Evolutionary conservation across 2,113 vertebrate genomes (phyloP).

Genomic region (Catharus fuscescens): DNA sequence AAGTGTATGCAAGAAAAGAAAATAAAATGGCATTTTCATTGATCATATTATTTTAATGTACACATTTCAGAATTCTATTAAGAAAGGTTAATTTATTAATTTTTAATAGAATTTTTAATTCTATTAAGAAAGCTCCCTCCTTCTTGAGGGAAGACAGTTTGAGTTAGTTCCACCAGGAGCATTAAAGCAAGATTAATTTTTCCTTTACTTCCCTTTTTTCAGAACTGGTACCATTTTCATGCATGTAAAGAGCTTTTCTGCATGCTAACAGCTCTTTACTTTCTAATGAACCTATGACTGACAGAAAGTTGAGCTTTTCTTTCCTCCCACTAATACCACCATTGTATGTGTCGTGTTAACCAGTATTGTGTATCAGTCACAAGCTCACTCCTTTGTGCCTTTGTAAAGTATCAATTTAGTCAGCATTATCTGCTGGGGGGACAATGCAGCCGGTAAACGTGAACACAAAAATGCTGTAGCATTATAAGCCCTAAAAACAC

Average conservation of each 20-base stretch:
- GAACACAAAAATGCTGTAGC: neutral
- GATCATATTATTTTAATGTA: neutral
- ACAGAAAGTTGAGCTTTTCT: slow-evolving; percentile 65
- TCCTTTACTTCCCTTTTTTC: neutral
- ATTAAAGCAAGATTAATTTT: slow-evolving; percentile 19
- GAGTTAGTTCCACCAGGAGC: neutral
- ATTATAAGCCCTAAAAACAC: neutral
- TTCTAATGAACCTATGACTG: slow-evolving; percentile 54
- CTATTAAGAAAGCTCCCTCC: neutral
- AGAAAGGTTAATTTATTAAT: neutral
- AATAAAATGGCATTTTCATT: neutral
- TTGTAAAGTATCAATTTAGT: slow-evolving; percentile 63
- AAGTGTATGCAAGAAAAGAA: neutral
- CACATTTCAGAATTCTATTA: neutral
- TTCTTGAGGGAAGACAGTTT: neutral
- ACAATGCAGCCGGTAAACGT: slow-evolving; percentile 31
- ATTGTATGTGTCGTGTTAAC: slow-evolving; percentile 55
- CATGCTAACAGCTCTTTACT: slow-evolving; percentile 38
- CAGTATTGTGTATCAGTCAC: slow-evolving; percentile 66
- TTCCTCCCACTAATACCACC: slow-evolving; percentile 64
- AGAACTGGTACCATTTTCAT: slow-evolving; percentile 4
- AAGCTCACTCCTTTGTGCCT: slow-evolving; percentile 67
- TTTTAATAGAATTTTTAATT: neutral
- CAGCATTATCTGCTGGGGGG: slow-evolving; percentile 51
- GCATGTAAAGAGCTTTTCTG: slow-evolving; percentile 38